phyloP scores from a whole-genome alignment of 2,888 invertebrate genomes.

The Eupithecia subumbrata region DNA sequence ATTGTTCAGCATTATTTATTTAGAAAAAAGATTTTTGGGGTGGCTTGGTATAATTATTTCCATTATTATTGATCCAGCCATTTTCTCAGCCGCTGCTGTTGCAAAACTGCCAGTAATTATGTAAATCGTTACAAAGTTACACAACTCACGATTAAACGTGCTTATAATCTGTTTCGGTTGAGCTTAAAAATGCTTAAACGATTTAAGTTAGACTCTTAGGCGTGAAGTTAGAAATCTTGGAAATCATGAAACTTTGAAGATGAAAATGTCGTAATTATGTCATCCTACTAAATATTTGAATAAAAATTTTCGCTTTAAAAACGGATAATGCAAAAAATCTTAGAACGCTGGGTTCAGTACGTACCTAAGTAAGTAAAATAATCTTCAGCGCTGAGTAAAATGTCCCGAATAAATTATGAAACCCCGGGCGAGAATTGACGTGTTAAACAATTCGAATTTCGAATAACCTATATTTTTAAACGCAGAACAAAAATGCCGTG shows the following conservation, averaged over 20 bases:
- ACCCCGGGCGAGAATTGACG: neutral
- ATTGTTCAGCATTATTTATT: too few species aligned
- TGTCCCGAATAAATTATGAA: neutral
- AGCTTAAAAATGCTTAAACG: slow-evolving; percentile 44
- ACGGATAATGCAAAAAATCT: neutral
- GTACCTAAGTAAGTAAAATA: neutral
- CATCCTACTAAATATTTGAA: neutral
- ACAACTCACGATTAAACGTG: slow-evolving; percentile 62
- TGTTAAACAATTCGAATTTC: neutral
- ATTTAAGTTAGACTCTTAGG: slow-evolving; percentile 41
- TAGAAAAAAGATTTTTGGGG: neutral
- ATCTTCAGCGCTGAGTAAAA: neutral
- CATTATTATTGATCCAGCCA: slow-evolving; percentile 15
- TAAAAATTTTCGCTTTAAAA: neutral
- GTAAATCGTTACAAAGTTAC: slow-evolving; percentile 54
- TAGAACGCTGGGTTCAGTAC: neutral
- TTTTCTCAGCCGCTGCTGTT: slow-evolving; percentile 25
- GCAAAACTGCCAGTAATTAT: slow-evolving; percentile 55
- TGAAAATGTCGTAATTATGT: neutral
- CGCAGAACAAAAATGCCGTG: slow-evolving; percentile 10
- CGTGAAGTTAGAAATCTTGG: slow-evolving; percentile 35
- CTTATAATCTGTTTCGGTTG: slow-evolving; percentile 55
- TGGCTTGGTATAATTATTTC: neutral
- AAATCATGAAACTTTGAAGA: slow-evolving; percentile 11
- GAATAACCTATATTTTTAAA: slow-evolving; percentile 5